Conservation (phyloP, 2,797 vertebrate genomes). For the Clarias platycephalus region DNA sequence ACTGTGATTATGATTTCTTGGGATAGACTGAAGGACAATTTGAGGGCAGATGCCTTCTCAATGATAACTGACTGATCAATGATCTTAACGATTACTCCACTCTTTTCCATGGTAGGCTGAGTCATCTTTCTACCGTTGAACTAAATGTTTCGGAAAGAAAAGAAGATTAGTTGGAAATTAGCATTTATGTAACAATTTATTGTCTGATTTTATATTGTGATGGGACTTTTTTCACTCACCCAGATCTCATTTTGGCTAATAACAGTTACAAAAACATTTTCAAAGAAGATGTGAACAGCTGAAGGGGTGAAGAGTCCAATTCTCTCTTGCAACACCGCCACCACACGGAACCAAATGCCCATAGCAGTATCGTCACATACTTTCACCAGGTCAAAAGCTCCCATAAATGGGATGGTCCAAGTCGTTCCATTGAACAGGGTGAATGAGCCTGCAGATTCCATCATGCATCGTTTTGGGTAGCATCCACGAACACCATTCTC, state of each 20-base stretch:
- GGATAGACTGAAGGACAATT: conserved; percentile 54
- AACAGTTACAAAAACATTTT: conserved; percentile 48
- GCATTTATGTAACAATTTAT: not conserved
- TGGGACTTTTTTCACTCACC: conserved; percentile 39
- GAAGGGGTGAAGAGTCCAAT: conserved; percentile 56
- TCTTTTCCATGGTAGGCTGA: conserved; percentile 24
- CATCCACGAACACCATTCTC: conserved; percentile 66
- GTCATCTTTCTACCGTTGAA: conserved; percentile 54
- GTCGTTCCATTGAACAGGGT: conserved; percentile 65
- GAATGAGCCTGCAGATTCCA: conserved; percentile 64
- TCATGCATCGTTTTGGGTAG: conserved; percentile 43
- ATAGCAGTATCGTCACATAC: conserved; percentile 35
- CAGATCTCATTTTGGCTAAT: conserved; percentile 54
- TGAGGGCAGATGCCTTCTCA: conserved; percentile 43
- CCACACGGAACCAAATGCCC: conserved; percentile 66
- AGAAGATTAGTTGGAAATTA: not conserved
- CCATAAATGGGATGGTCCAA: conserved; percentile 69
- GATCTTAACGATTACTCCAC: conserved; percentile 41
- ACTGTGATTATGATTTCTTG: conserved; percentile 47
- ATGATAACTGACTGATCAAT: conserved; percentile 43
- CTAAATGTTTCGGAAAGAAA: conserved; percentile 44
- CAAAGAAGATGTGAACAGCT: conserved; percentile 57
- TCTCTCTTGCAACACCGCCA: conserved; percentile 55
- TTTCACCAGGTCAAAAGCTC: conserved; percentile 67
- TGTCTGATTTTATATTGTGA: not conserved